phyloP scores from a whole-genome alignment of 1,140 invertebrate genomes.

The Pantala flavescens region DNA sequence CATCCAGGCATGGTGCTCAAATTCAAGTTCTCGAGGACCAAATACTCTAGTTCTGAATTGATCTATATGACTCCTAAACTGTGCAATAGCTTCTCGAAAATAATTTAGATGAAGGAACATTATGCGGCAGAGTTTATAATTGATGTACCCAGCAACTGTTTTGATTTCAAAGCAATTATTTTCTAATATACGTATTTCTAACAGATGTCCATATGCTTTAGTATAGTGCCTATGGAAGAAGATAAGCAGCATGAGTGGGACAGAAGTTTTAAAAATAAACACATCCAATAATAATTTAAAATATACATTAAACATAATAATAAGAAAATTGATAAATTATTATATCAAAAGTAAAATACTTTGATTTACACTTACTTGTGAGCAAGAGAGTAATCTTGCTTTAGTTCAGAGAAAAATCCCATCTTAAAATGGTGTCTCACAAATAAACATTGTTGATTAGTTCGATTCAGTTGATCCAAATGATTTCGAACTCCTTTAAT shows the following conservation, averaged over 20 bases:
- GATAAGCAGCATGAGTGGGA: background rate
- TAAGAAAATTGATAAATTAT: too few relatives aligned
- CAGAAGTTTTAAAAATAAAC: too few relatives aligned
- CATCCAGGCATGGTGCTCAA: constrained; percentile 95
- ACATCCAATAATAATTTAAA: too few relatives aligned
- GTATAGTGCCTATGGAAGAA: constrained; percentile 69
- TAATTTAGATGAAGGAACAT: constrained; percentile 74
- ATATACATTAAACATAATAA: constrained; percentile 5
- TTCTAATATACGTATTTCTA: constrained; percentile 78
- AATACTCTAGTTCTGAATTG: constrained; percentile 65
- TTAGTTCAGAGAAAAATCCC: constrained; percentile 90
- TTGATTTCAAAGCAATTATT: constrained; percentile 88
- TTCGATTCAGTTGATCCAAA: constrained; percentile 83
- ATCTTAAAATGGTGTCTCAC: constrained; percentile 96
- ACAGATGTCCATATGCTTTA: constrained; percentile 79
- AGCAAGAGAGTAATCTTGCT: constrained; percentile 77
- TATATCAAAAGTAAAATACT: too few relatives aligned
- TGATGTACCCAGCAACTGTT: constrained; percentile 88
- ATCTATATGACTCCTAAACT: constrained; percentile 85
- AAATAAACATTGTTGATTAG: constrained; percentile 81
- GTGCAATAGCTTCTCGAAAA: constrained; percentile 85
- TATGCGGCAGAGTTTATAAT: constrained; percentile 87
- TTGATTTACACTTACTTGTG: constrained; percentile 57
- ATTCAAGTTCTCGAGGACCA: constrained; percentile 69
- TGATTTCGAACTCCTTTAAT: constrained; percentile 79